A percentile compares a stretch with the other conserved stretches of the same genome.
These are phyloP conservation scores for Noctua janthe DNA, from an alignment of 2,888 invertebrate genomes.

Conservation along the genomic window DNA sequence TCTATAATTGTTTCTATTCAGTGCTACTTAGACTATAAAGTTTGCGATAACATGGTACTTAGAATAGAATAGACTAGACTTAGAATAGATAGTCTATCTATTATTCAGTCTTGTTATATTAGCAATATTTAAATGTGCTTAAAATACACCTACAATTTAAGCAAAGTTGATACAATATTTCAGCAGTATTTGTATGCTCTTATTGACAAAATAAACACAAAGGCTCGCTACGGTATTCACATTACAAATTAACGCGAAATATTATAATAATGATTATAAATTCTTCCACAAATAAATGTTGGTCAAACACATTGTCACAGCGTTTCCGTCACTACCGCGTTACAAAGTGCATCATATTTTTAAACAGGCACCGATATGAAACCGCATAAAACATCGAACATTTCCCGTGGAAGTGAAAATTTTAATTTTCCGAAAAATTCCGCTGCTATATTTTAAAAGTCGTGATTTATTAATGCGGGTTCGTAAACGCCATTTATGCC, in stretches of 20 bases:
- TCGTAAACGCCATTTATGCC: constrained; percentile 82
- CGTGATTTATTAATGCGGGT: constrained; percentile 85
- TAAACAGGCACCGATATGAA: constrained; percentile 78
- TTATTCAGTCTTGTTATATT: constrained; percentile 24
- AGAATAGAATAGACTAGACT: constrained; percentile 21
- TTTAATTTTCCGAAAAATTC: constrained; percentile 83
- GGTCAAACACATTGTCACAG: constrained; percentile 60
- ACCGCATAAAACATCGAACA: constrained; percentile 84
- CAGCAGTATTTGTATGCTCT: not conserved
- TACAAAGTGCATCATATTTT: constrained; percentile 80
- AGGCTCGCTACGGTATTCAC: constrained; percentile 7
- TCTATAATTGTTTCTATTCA: constrained; percentile 46
- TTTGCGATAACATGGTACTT: constrained; percentile 20
- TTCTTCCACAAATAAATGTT: constrained; percentile 54
- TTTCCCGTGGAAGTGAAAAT: constrained; percentile 82
- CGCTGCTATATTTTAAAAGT: constrained; percentile 84
- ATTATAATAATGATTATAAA: constrained; percentile 35
- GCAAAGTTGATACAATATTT: constrained; percentile 7
- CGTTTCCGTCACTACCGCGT: constrained; percentile 69
- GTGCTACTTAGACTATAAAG: constrained; percentile 18
- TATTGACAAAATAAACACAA: constrained; percentile 21
- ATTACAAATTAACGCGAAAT: constrained; percentile 49
- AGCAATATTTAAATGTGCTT: constrained; percentile 20
- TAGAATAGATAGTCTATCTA: not conserved
- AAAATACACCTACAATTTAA: constrained; percentile 14